phyloP scores from a whole-genome alignment of 2,113 vertebrate genomes.

The Tringa solitaria region DNA sequence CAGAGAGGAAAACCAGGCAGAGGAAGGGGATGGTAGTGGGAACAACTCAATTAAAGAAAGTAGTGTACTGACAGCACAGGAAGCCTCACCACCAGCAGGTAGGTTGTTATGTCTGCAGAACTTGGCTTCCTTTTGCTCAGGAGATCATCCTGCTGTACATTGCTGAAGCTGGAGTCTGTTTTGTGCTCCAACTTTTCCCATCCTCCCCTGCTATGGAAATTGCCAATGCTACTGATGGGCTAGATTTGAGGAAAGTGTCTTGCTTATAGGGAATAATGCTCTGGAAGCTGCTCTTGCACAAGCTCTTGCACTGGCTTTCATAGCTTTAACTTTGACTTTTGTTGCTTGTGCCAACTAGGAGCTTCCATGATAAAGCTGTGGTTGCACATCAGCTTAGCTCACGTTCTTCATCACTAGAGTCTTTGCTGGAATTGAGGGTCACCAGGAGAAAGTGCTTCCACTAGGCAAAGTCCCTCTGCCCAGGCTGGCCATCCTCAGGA shows the following conservation, averaged over 20 bases:
- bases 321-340: neutral
- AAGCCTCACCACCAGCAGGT: slow-evolving; percentile 32
- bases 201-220: neutral
- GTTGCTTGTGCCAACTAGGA: neutral
- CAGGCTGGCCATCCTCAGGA: neutral
- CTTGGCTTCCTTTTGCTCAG: neutral
- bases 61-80: slow-evolving; percentile 2
- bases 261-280: neutral
- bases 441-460: neutral
- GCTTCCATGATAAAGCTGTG: neutral
- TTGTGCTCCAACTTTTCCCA: neutral
- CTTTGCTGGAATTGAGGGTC: neutral
- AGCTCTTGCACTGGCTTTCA: neutral
- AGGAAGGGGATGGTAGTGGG: neutral
- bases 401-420: neutral
- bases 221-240: neutral
- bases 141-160: neutral
- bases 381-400: neutral
- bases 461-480: neutral
- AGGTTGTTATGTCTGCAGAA: slow-evolving; percentile 8
- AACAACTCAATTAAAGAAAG: neutral
- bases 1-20: neutral
- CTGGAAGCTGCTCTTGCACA: neutral
- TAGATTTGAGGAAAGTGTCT: neutral
- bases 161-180: neutral